phyloP scores from a whole-genome alignment of 2,797 vertebrate genomes.

The Catharus ustulatus region DNA sequence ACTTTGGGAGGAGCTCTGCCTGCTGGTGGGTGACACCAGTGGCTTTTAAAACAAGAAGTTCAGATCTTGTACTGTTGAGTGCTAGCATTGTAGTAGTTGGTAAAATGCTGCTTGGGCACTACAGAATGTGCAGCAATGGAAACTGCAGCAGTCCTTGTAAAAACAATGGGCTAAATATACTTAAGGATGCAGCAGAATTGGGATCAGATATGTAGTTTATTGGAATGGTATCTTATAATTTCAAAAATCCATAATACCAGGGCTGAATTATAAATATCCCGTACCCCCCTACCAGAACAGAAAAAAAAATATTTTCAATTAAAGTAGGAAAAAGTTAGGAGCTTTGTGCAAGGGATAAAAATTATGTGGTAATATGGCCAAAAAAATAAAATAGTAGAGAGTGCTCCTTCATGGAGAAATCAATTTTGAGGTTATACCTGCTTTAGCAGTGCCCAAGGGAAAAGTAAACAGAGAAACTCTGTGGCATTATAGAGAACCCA shows the following conservation, averaged over 20 bases:
- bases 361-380: accelerated
- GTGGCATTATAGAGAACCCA: background rate
- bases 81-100: background rate
- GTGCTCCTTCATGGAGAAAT: background rate
- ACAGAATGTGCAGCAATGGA: background rate
- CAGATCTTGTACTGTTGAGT: background rate
- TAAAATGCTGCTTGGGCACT: background rate
- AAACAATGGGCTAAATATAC: background rate
- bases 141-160: background rate
- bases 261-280: background rate
- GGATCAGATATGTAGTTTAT: background rate
- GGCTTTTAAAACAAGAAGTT: background rate
- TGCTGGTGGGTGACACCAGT: background rate
- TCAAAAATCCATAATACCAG: background rate
- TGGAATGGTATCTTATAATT: background rate
- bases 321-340: background rate
- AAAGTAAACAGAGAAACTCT: background rate
- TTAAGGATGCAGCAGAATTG: background rate
- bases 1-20: background rate
- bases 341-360: background rate
- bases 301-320: background rate
- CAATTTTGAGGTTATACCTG: slow-evolving; percentile 11
- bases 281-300: background rate
- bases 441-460: slow-evolving; percentile 4
- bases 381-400: background rate